Evolutionary conservation across 2,797 vertebrate species (phyloP), one percentile per base, ranked within the genome.

Genomic region (Morus bassanus): DNA sequence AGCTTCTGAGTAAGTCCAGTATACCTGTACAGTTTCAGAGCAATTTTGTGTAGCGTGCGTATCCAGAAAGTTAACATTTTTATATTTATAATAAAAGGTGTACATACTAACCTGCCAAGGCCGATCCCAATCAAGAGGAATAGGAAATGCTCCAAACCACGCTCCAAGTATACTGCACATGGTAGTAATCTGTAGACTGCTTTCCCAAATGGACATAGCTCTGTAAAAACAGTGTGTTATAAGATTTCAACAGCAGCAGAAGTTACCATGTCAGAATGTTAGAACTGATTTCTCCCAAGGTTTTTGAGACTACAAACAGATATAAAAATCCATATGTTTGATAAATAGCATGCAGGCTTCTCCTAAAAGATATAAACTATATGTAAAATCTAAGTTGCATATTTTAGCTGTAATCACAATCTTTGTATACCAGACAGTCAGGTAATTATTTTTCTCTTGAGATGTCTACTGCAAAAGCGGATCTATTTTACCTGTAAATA

Each of bases 71-170:
- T 24, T 2, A 54, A 0, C 41, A 16, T n/a, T 51, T 57, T 37
- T 30, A 13, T 46, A n/a, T 64, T 88, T 33, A 39, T 43, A 48
- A n/a, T 12, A n/a, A 72, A 80, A 41, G 46, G 17, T 33, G 57
- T 5, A 78, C 51, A 93, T 79, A 97, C 98, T 95, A 74, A 98
- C 98, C 98, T 98, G 98, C 98, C 98, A 99, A 14, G 98, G 98
- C 69, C 98, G 97, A 94, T 98, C 98, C 98, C 98, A 99, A 56
- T 98, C 98, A 41, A 99, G 95, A 48, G 98, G 98, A 96, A 98
- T 98, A 59, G 99, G 99, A 96, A 99, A 99, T 31, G 99, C 99
- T 97, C 99, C 99, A 70, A 99, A 85, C 99, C 99, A 99, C 81
- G 99, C 98, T 96, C 99, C 99, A 37, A 99, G 87, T 68, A 99